Evolutionary conservation across 2,113 vertebrate species (phyloP).

Genomic region (Aplodontia rufa): DNA sequence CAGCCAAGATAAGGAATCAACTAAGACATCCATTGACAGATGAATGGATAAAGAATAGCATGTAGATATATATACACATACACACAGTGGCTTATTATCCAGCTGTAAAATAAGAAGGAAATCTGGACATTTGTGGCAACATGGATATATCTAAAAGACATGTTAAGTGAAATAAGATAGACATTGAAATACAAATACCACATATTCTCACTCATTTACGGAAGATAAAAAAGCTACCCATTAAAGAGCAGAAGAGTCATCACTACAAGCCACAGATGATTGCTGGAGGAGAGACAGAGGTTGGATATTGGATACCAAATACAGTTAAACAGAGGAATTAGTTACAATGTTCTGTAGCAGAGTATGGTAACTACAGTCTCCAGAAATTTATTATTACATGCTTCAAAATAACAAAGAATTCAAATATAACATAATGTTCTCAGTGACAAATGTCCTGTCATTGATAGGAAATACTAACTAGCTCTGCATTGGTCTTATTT

Average conservation of each 20-base stretch:
- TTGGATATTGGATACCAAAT: not conserved
- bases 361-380: not conserved
- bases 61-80: not conserved
- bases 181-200: not conserved
- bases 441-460: constrained; percentile 20
- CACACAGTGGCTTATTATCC: too few species aligned
- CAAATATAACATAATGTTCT: not conserved
- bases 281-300: not conserved
- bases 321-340: not conserved
- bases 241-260: not conserved
- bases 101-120: not conserved
- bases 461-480: constrained; percentile 39
- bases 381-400: not conserved
- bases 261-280: not conserved
- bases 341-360: not conserved
- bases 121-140: not conserved
- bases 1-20: not conserved
- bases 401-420: not conserved
- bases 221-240: not conserved
- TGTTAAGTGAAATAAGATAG: not conserved
- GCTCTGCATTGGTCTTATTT: not conserved
- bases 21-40: not conserved
- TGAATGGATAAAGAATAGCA: not conserved
- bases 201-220: not conserved
- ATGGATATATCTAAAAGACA: not conserved